These are phyloP conservation scores for Caenorhabditis plicata DNA, from an alignment of 2,888 invertebrate species.

Conservation along the genomic window DNA sequence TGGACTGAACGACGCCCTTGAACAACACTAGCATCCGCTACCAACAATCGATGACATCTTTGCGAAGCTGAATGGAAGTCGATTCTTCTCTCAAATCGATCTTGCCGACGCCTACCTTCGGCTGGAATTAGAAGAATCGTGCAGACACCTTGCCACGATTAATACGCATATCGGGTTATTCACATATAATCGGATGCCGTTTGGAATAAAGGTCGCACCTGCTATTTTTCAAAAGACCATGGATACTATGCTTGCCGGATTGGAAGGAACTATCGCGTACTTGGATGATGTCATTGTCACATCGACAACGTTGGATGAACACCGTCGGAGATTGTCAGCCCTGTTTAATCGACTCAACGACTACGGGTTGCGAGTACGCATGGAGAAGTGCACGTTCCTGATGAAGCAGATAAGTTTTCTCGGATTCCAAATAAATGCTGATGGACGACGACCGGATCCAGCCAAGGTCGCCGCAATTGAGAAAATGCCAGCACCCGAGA, in stretches of 20 bases:
- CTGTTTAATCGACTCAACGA: conserved; percentile 26
- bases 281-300: conserved; percentile 42
- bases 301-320: conserved; percentile 17
- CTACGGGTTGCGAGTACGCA: conserved; percentile 31
- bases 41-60: conserved; percentile 43
- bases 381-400: conserved; percentile 42
- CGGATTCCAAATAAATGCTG: conserved; percentile 27
- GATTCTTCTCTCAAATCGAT: conserved; percentile 40
- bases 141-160: conserved; percentile 28
- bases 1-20: conserved; percentile 41
- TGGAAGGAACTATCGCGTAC: conserved; percentile 26
- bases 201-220: conserved; percentile 47
- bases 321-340: conserved; percentile 10
- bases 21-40: conserved; percentile 35
- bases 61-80: conserved; percentile 30
- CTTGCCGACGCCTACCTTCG: conserved; percentile 49
- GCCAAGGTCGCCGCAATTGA: conserved; percentile 25
- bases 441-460: conserved; percentile 27
- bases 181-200: conserved; percentile 39
- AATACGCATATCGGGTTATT: conserved; percentile 47
- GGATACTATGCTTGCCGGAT: conserved; percentile 31
- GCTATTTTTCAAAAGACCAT: conserved; percentile 42
- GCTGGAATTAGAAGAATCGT: conserved; percentile 30
- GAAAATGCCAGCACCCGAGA: conserved; percentile 18
- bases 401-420: conserved; percentile 28